Percentiles rank a stretch among this genome's conserved stretches.
Conservation (phyloP, 2,888 invertebrate species). For the Cremastinae sp. region DNA sequence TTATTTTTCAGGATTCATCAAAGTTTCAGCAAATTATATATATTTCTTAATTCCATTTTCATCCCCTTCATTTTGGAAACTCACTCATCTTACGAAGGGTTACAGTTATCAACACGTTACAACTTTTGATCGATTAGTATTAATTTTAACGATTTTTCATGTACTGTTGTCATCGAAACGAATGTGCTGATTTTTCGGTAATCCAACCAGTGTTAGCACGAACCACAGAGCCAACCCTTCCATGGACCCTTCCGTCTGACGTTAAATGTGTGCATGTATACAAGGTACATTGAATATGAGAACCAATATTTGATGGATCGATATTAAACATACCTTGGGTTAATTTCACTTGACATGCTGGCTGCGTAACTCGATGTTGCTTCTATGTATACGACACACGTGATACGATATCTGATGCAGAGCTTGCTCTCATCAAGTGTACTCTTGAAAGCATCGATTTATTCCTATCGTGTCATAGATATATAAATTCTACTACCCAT, state of each 20-base stretch:
- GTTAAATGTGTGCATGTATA: constrained; percentile 8
- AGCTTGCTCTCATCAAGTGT: background rate
- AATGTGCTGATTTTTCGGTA: constrained; percentile 23
- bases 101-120: background rate
- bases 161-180: background rate
- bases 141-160: background rate
- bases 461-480: background rate
- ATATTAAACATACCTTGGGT: constrained; percentile 45
- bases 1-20: too few species aligned
- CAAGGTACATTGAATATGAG: background rate
- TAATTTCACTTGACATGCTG: constrained; percentile 42
- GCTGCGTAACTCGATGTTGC: constrained; percentile 13
- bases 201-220: constrained; percentile 29
- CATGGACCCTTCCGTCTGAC: too few species aligned
- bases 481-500: too few species aligned
- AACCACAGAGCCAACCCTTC: constrained; percentile 27
- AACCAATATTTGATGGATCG: constrained; percentile 54
- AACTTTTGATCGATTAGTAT: constrained; percentile 7
- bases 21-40: too few species aligned
- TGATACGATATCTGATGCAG: background rate
- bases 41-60: too few species aligned
- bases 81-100: too few species aligned
- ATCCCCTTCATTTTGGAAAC: too few species aligned
- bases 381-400: background rate
- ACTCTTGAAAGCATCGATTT: background rate